These are phyloP conservation scores for Sinocyclocheilus rhinocerous DNA, from an alignment of 2,113 vertebrate genomes.

Conservation along the genomic window DNA sequence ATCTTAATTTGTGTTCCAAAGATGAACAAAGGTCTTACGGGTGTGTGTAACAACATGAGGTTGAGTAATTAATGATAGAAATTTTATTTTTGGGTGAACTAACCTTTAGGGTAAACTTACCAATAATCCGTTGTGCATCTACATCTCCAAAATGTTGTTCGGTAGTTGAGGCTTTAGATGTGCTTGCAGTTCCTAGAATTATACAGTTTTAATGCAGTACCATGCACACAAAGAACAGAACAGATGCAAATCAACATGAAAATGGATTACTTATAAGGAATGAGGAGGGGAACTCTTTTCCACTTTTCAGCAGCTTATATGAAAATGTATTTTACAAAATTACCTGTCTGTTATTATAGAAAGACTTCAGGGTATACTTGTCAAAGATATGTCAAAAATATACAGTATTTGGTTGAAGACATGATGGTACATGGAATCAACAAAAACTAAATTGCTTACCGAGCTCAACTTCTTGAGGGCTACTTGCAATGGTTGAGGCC, in stretches of 20 bases:
- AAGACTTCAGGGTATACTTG: neutral
- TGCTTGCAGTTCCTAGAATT: slow-evolving; percentile 15
- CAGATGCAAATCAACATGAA: neutral
- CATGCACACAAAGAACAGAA: neutral
- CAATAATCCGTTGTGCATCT: neutral
- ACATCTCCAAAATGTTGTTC: neutral
- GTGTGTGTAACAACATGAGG: too few relatives aligned
- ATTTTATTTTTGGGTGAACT: too few relatives aligned
- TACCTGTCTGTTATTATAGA: neutral
- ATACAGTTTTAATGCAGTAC: neutral
- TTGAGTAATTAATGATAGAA: too few relatives aligned
- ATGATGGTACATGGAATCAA: neutral
- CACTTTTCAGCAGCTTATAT: neutral
- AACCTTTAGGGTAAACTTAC: neutral
- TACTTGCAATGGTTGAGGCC: slow-evolving; percentile 9
- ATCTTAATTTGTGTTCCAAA: too few relatives aligned
- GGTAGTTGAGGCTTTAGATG: neutral
- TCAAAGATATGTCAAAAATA: neutral
- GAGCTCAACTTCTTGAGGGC: neutral
- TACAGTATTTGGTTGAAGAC: neutral
- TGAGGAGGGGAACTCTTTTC: neutral
- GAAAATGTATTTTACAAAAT: neutral
- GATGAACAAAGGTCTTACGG: too few relatives aligned
- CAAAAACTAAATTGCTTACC: slow-evolving; percentile 3
- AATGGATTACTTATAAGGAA: neutral